phyloP scores from a whole-genome alignment of 2,113 vertebrate genomes.

The Solenodon paradoxus region DNA sequence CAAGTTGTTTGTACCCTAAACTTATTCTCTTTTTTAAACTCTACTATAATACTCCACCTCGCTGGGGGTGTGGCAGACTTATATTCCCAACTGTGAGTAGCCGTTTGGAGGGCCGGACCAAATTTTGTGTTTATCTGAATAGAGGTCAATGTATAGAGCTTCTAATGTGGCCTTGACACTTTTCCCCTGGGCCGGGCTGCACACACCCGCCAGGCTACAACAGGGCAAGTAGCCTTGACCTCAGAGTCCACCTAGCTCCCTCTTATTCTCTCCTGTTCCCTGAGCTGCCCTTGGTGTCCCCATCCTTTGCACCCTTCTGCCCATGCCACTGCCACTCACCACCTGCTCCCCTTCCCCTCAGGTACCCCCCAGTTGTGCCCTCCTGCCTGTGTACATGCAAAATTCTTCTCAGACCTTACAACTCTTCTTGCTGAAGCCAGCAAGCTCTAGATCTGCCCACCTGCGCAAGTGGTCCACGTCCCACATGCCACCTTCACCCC shows the following conservation, averaged over 20 bases:
- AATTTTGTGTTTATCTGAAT: background rate
- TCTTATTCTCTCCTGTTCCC: background rate
- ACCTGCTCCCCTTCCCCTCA: background rate
- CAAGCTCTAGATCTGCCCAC: background rate
- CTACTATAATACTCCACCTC: background rate
- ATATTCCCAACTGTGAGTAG: background rate
- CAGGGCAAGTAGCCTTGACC: background rate
- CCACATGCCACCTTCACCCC: background rate
- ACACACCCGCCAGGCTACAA: background rate
- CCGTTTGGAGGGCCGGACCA: background rate
- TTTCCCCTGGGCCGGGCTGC: background rate
- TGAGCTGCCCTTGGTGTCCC: background rate
- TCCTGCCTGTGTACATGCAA: background rate
- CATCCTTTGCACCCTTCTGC: constrained; percentile 25
- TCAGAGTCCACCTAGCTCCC: background rate
- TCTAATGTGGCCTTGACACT: background rate
- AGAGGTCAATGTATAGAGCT: background rate
- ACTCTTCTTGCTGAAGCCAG: background rate
- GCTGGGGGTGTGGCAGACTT: background rate
- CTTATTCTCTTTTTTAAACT: background rate
- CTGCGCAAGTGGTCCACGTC: background rate
- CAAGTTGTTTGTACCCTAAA: background rate
- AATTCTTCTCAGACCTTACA: background rate
- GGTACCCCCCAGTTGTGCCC: background rate
- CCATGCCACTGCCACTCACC: background rate